Percentiles rank a stretch among this genome's conserved stretches.
phyloP scores from a whole-genome alignment of 2,113 vertebrate genomes.

The Odontophorus gujanensis region DNA sequence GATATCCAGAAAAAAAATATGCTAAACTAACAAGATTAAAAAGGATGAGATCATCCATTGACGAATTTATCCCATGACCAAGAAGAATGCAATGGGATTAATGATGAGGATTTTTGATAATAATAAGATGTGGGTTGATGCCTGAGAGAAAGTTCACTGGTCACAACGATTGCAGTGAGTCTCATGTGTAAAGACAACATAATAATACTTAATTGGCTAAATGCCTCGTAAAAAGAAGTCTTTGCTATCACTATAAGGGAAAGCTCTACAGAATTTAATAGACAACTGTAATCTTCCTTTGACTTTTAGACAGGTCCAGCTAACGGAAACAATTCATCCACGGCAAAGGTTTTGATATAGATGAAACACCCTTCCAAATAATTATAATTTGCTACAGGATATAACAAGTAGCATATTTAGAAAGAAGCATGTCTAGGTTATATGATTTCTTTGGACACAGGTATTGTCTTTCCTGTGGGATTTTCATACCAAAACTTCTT shows the following conservation, averaged over 20 bases:
- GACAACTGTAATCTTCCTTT: neutral
- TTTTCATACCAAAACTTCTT: neutral
- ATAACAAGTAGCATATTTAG: neutral
- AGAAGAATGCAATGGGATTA: constrained; percentile 39
- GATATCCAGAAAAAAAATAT: neutral
- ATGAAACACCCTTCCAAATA: neutral
- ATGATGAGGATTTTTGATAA: constrained; percentile 21
- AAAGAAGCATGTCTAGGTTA: neutral
- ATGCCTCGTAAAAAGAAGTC: neutral
- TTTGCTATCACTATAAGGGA: neutral
- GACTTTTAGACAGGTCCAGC: neutral
- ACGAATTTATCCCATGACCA: constrained; percentile 2
- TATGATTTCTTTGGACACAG: neutral
- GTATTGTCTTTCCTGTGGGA: neutral
- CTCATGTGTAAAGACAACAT: neutral
- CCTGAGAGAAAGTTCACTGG: constrained; percentile 1
- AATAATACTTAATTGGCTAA: neutral
- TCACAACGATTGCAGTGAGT: neutral
- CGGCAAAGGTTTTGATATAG: neutral
- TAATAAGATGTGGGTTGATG: neutral
- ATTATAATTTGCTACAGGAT: neutral
- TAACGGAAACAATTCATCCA: neutral
- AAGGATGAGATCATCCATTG: constrained; percentile 10
- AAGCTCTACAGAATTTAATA: neutral
- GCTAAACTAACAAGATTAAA: constrained; percentile 33